Base-by-base conservation (phyloP, 2,797 vertebrate genomes). In the Typhlichthys eigenmanni region DNA sequence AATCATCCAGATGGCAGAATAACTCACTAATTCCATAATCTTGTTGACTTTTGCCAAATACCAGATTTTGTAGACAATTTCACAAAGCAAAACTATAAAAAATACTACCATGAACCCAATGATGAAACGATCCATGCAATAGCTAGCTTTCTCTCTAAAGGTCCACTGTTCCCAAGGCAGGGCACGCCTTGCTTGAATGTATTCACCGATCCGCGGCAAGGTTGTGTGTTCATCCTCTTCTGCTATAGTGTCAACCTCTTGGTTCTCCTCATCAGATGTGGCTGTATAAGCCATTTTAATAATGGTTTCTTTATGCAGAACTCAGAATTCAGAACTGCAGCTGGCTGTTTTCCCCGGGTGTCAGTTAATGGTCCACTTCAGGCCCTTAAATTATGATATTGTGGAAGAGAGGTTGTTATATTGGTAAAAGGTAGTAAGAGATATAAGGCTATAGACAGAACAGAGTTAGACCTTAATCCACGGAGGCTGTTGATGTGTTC, bases 131-230 rank as follows among this genome's bases (percentile, higher is more conserved):
- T 94, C 92, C 0, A 89, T 10, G 19, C 64, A 87, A 76, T 84
- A 88, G 55, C 58, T 84, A 9, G 85, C 55, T 58, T 88, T 93
- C 80, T 93, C 89, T 63, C 64, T 87, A 64, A 83, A 81, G 4
- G 86, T 91, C 82, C 89, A 90, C 69, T 91, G 90, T 13, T 86
- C 69, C 92, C 92, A 92, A 0, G 92, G 90, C 9, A 85, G 58
- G 0, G 76, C 64, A 0, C 45, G 83, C 0, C 80, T 82, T 6
- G 59, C 53, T 34, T 92, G 91, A 0, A 2, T 13, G 47, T 84
- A 88, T 55, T 68, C 84, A 45, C 85, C 29, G 2, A 93, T 73
- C 45, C 83, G 78, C 13, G 86, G 10, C 16, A 92, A 55, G 5
- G 77, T 47, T 3, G 58, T 60, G 0, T 85, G 55, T 0, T 79